Evolutionary conservation across 2,888 invertebrate genomes (phyloP), one percentile per base, ranked within the genome.

Genomic region (Keiferia lycopersicella): DNA sequence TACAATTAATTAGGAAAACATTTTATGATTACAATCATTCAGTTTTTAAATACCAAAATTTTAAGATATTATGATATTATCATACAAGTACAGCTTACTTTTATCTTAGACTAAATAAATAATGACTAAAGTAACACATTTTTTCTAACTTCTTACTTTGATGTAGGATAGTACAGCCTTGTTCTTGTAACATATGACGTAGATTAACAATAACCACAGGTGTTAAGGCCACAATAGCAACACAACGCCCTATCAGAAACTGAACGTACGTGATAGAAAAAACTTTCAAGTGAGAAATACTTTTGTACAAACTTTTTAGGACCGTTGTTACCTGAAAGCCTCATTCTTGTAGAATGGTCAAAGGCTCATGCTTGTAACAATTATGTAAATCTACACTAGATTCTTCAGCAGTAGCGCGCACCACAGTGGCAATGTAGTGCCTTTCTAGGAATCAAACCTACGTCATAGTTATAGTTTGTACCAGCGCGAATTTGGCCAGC

Each of bases 391-490:
- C 6, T 26, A 26, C 26, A n/a, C n/a, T n/a, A n/a, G n/a, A n/a
- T n/a, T n/a, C n/a, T n/a, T n/a, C n/a, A n/a, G n/a, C 99, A 99
- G 73, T 96, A 96, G 0, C 93, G 83, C 0, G 98, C 95, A 0
- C 97, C 97, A 81, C 99, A 99, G 83, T 96, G 95, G 79, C 99
- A 99, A 77, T 97, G 96, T n/a, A 99, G 91, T 0, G 96, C 94
- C 89, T 98, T 98, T 20, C 96, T 97, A 3, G 97, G 96, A 34
- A 99, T 98, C 69, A 98, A 98, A 51, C 98, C 98, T 12, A 99
- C 96, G 83, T 98, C 97, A 80, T 99, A 99, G 81, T 97, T 97
- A 83, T 99, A 99, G 88, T 99, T 98, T 99, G 96, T 96, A 20
- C 98, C 34, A 8, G 34, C 8, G 10, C 34, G 10, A 34, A 4